Evolutionary conservation across 2,113 vertebrate genomes (phyloP), one percentile per base, ranked within the genome.

Genomic region (Helogale parvula): DNA sequence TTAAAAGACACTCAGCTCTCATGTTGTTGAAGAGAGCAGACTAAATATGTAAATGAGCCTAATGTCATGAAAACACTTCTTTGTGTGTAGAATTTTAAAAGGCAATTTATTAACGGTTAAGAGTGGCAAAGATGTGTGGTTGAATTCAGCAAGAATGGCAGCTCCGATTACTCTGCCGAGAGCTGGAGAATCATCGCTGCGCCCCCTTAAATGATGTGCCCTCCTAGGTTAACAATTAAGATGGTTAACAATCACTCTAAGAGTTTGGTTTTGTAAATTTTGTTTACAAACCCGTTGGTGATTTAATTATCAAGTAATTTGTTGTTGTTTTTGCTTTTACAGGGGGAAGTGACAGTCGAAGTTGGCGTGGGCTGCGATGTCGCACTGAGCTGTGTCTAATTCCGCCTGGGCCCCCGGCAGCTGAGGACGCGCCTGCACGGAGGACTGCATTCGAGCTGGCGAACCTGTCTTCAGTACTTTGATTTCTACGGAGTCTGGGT

Each of bases 371-470:
- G n/a, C 3, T 2, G 31, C 41, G 45, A 15, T 25, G 2, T n/a
- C 16, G 45, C 31, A 7, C 11, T 41, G 71, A 14, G 65, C n/a
- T 14, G 4, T 29, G 47, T 35, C 12, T 57, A 60, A 54, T 35
- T 19, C 3, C 14, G 38, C 38, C 25, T n/a, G 68, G 5, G 1
- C 5, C 31, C 50, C 27, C 5, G 19, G 27, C 2, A 19, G 1
- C 12, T 41, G 0, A 7, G 0, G 16, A 29, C 1, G 7, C 3
- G 1, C 3, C 72, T 33, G 33, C 3, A 0, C 0, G 0, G 0
- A 1, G 13, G 5, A 1, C 0, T 5, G 16, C 12, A 0, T 84
- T 45, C 33, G 29, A 3, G 7, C 29, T 35, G 83, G 31, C 12
- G 63, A 14, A 3, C 23, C 5, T 3, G 15, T n/a, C 15, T 33